phyloP scores from a whole-genome alignment of 2,888 invertebrate genomes.

The Leucania comma region DNA sequence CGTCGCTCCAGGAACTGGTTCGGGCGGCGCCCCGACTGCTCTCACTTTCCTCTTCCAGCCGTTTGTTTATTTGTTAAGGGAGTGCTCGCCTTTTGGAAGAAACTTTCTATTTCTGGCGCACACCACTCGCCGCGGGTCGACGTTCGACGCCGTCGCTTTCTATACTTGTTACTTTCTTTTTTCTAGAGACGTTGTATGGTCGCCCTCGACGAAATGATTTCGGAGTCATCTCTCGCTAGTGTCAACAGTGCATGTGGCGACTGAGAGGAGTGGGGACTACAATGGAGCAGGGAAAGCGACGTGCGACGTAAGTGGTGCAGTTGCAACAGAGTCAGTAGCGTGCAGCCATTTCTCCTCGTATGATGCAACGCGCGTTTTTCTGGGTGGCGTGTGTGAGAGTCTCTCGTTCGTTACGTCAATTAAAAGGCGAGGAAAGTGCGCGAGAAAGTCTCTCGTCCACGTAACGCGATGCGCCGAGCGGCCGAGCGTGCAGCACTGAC shows the following conservation, averaged over 20 bases:
- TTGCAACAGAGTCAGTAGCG: constrained; percentile 85
- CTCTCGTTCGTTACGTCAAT: constrained; percentile 89
- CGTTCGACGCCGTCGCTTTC: constrained; percentile 87
- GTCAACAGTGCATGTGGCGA: constrained; percentile 61
- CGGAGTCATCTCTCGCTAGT: constrained; percentile 76
- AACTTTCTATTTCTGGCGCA: constrained; percentile 90
- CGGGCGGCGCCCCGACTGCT: constrained; percentile 79
- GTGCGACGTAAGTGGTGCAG: constrained; percentile 84
- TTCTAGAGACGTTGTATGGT: constrained; percentile 77
- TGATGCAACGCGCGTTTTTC: constrained; percentile 89
- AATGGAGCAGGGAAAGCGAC: constrained; percentile 85
- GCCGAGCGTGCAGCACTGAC: constrained; percentile 72
- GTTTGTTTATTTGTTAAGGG: constrained; percentile 89
- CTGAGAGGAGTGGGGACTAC: constrained; percentile 75
- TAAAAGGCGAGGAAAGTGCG: constrained; percentile 88
- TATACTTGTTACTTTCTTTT: constrained; percentile 89
- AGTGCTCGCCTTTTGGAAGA: constrained; percentile 83
- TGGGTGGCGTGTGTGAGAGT: constrained; percentile 86
- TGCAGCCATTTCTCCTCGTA: constrained; percentile 89
- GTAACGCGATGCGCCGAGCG: constrained; percentile 78
- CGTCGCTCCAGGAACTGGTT: constrained; percentile 79
- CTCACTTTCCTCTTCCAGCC: constrained; percentile 87
- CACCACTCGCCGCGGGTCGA: constrained; percentile 86
- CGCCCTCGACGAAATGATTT: constrained; percentile 74
- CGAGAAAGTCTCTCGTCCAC: constrained; percentile 86